phyloP scores from a whole-genome alignment of 2,113 vertebrate genomes.

The Archilochus colubris region DNA sequence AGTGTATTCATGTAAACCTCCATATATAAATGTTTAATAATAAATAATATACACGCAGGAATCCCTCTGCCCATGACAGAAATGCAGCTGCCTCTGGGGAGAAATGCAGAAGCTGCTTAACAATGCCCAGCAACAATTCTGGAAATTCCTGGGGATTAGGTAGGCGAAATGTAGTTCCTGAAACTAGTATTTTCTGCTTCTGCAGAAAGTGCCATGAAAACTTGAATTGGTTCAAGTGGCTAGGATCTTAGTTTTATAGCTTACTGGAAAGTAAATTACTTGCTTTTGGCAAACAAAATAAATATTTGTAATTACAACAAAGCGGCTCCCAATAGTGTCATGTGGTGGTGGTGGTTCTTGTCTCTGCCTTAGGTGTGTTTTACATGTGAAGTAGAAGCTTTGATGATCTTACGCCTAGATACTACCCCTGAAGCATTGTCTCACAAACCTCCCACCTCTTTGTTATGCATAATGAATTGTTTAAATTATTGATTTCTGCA shows the following conservation, averaged over 20 bases:
- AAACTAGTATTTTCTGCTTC: constrained; percentile 67
- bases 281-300: constrained; percentile 40
- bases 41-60: constrained; percentile 65
- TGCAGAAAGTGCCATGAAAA: constrained; percentile 55
- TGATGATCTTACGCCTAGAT: constrained; percentile 45
- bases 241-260: constrained; percentile 50
- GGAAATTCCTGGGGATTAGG: constrained; percentile 71
- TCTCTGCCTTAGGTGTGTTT: constrained; percentile 59
- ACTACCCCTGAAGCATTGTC: background rate
- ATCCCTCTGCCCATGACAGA: constrained; percentile 71
- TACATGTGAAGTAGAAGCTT: constrained; percentile 59
- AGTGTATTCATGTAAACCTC: constrained; percentile 41
- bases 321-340: constrained; percentile 35
- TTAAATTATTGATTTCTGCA: constrained; percentile 40
- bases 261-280: constrained; percentile 48
- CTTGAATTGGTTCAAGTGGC: constrained; percentile 36
- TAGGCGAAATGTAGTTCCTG: constrained; percentile 66
- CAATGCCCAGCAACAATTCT: constrained; percentile 68
- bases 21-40: constrained; percentile 47
- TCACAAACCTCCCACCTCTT: background rate
- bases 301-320: constrained; percentile 9
- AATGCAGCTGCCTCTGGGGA: constrained; percentile 70
- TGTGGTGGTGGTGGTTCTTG: constrained; percentile 60
- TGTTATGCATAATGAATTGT: background rate
- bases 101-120: constrained; percentile 73